phyloP scores from a whole-genome alignment of 1,140 invertebrate genomes.

The Steinernema khuongi region DNA sequence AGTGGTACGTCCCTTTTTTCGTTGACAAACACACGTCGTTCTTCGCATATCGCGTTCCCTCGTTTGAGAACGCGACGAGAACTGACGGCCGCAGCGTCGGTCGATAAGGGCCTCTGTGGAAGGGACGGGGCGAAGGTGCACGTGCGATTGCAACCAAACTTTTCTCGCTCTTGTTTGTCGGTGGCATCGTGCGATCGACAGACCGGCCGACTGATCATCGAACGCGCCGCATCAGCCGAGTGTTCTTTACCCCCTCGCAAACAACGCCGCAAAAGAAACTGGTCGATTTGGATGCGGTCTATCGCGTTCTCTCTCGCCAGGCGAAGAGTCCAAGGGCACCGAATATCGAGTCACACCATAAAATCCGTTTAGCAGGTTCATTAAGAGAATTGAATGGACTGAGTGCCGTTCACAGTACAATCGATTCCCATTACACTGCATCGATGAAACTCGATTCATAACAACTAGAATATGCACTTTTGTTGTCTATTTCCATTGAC shows the following conservation, averaged over 20 bases:
- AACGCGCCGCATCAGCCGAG: slow-evolving; percentile 4
- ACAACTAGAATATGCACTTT: too few relatives aligned
- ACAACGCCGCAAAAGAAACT: slow-evolving; percentile 1
- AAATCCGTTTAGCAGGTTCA: too few relatives aligned
- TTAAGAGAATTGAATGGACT: too few relatives aligned
- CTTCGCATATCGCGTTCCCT: background rate
- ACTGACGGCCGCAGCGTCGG: background rate
- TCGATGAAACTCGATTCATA: too few relatives aligned
- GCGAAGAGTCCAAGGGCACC: slow-evolving; percentile 6
- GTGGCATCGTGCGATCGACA: background rate
- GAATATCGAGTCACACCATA: background rate
- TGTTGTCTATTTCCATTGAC: too few relatives aligned
- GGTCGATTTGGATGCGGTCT: background rate
- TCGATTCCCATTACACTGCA: too few relatives aligned
- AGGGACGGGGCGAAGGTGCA: too few relatives aligned
- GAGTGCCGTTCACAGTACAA: too few relatives aligned
- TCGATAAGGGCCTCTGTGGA: background rate
- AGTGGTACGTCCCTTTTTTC: slow-evolving; percentile 42
- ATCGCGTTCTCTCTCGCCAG: background rate
- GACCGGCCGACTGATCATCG: background rate
- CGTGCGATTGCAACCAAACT: slow-evolving; percentile 2
- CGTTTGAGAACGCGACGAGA: too few relatives aligned
- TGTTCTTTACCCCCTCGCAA: slow-evolving; percentile 11
- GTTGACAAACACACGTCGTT: background rate
- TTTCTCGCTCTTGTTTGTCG: background rate